Evolutionary conservation across 1,140 invertebrate species (phyloP).

Genomic region (Drepana arcuata): DNA sequence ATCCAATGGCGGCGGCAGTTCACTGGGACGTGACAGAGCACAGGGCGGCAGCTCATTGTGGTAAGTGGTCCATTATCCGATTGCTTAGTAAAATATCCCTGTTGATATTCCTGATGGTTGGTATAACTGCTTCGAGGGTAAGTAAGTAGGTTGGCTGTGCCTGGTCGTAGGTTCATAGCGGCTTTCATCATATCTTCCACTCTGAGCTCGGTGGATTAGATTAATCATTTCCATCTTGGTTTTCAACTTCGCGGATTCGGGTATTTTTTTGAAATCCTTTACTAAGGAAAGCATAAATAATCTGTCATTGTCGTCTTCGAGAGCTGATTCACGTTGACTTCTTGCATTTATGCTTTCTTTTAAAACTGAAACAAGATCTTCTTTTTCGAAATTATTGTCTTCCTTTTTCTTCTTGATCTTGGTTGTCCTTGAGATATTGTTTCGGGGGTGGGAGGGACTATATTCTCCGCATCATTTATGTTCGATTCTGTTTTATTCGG

Average conservation of each 20-base stretch:
- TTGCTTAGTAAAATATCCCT: background rate
- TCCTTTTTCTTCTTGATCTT: background rate
- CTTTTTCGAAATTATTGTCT: background rate
- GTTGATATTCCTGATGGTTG: background rate
- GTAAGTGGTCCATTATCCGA: background rate
- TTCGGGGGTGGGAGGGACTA: conserved; percentile 1
- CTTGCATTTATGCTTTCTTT: background rate
- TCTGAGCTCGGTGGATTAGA: background rate
- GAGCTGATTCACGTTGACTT: background rate
- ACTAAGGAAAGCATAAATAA: background rate
- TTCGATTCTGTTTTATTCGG: conserved; percentile 1
- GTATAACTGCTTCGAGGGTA: background rate
- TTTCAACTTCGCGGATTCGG: background rate
- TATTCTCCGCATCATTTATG: conserved; percentile 2
- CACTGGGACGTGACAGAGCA: background rate
- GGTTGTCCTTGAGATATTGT: too few relatives aligned
- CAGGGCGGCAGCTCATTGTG: too few relatives aligned
- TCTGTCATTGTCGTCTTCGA: background rate
- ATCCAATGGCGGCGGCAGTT: background rate
- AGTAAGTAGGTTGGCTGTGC: background rate
- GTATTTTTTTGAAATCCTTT: background rate
- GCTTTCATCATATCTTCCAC: background rate
- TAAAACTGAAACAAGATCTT: background rate
- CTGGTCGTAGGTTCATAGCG: background rate
- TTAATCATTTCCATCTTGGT: background rate